Evolutionary conservation across 2,888 invertebrate species (phyloP), one percentile per base, ranked within the genome.

Genomic region (Unio pictorum): DNA sequence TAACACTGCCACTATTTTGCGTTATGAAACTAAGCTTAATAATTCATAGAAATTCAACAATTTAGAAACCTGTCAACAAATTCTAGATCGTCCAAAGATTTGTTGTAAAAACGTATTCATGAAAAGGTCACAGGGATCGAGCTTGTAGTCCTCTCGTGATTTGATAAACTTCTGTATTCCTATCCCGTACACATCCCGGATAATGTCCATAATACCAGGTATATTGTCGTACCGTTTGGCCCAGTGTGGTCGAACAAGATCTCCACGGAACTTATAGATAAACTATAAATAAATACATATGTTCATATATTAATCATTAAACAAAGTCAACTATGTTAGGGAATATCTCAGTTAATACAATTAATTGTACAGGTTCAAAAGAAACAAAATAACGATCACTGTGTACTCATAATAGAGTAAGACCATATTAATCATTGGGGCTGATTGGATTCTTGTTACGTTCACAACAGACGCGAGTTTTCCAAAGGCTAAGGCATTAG

Each of bases 211-310:
- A 60, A 80, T 76, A 2, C 78, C 78, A 0, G 67, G 64, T 7
- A 80, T 80, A 66, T 78, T 75, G 68, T 76, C 75, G 54, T 77
- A 76, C 5, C 80, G 73, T 60, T 80, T 80, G n/a, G 66, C 80
- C 80, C 80, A 80, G 67, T 80, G 80, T 4, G 80, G 80, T 28
- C 80, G 71, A 7, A 80, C 66, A 30, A 71, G 71, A 61, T 77
- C 74, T 28, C 67, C 15, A 6, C 72, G 65, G 68, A 80, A 80
- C 18, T 71, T 67, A 15, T 71, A 59, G 7, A 75, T 73, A 55
- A 80, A 78, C 78, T 80, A 69, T 6, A 71, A 68, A 18, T 45
- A 4, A 28, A 28, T 28, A 28, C 4, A 28, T 28, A 28, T 28
- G 28, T 28, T 1, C 45, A 45, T 34, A 45, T 11, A 45, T 45